Base-by-base conservation (phyloP, 2,888 invertebrate genomes). In the Podabrus alpinus region DNA sequence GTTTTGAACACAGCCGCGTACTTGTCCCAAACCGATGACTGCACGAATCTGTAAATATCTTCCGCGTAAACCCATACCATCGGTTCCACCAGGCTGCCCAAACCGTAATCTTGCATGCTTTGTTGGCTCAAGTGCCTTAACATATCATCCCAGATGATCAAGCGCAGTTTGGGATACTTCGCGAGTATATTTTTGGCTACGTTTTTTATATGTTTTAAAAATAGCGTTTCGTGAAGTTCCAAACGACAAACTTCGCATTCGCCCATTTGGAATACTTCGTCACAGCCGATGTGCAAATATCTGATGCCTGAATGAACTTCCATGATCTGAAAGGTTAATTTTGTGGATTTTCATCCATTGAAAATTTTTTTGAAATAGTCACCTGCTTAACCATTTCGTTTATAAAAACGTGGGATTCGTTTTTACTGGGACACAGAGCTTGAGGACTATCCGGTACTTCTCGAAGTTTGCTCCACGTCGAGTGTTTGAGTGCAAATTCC, bases 131-230 rank as follows among this genome's bases (percentile, higher is more conserved):
- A 88, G 80, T 92, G 91, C 0, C 94, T 86, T 72, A 95, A 85
- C 94, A 95, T 94, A 84, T 95, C 95, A 82, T 95, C 94, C 95
- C 95, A 95, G 82, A 95, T 92, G 73, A 95, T 91, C 1, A 92
- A 88, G 15, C 89, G 89, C 16, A 93, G 84, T 15, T 88, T 86
- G 0, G 90, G 89, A 86, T 92, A 91, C 68, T 89, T 90, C 10
- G 88, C 86, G 64, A 89, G 90, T 13, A 94, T 89, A 78, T 92
- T 89, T 64, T 87, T 88, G 5, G 91, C 91, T 17, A 93, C 89
- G 75, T 89, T 88, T 4, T 88, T 88, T 9, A 93, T 91, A 83
- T 93, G 93, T 25, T 89, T 88, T 15, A 92, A 84, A 83, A 92
- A 93, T n/a, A 93, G 82, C 68, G 89, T 89, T 80, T 92, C 90